Evolutionary conservation across 1,140 invertebrate genomes (phyloP), one percentile per base, ranked within the genome.

Genomic region (Pseudomyrmex sp.): DNA sequence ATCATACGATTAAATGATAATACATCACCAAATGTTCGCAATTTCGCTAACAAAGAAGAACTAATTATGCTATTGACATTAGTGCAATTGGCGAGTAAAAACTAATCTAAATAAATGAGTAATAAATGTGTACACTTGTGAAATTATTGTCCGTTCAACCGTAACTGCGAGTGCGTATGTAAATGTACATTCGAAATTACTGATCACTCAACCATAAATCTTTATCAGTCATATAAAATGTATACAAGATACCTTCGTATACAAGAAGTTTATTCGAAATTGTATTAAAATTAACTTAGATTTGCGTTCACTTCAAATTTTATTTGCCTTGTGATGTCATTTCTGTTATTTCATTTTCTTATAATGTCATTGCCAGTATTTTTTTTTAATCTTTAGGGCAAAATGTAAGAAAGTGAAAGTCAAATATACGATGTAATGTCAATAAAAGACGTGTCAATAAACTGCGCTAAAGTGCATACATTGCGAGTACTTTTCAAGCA

Each of bases 61-160:
- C 35, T 54, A 35, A 5, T n/a, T 56, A n/a, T 56, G 23, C 56
- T 56, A 56, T 2, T 35, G 46, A 23, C 9, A 68, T 18, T 66
- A 23, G 9, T 1, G 18, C 12, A 50, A 5, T 56, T 48, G 15
- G 23, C 15, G 35, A 46, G 13, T 20, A 12, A 46, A 56, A 56
- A 56, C 56, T 54, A 9, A 0, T 77, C 15, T 68, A 58, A 56
- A 13, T 68, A 12, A 68, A 68, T 56, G 8, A 77, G 13, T 56
- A 56, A 70, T 66, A 68, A 54, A 15, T 5, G 10, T 54, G 46
- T 23, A 46, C 13, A 56, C 9, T 56, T 68, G 8, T 66, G 62
- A 52, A 77, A 77, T 56, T 52, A 68, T 77, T 77, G 58, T 46
- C 5, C 18, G 5, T 0, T 77, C 75, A 77, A 77, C 35, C 35